Evolutionary conservation across 2,113 vertebrate species (phyloP), one percentile per base, ranked within the genome.

Genomic region (Paramisgurnus dabryanus): DNA sequence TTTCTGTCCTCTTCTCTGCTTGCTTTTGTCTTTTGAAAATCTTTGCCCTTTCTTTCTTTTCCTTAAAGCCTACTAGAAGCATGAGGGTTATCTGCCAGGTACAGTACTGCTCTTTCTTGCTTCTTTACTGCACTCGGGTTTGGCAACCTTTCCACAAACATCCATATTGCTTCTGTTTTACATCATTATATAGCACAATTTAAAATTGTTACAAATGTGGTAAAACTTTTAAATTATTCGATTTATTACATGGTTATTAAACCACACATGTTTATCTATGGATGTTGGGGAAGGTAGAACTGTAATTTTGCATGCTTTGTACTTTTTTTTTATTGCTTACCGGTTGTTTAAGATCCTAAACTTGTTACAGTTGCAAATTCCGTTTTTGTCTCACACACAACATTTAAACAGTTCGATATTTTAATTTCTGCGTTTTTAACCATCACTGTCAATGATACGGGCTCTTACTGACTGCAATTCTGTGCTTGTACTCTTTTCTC

Each of bases 21-120:
- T 89, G 89, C 89, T 94, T 93, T 93, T 95, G 88, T 95, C 91
- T 96, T 92, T 94, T 92, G 72, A 96, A 95, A 86, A 93, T 93
- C 91, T 95, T 85, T 95, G 95, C 94, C 95, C 95, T 83, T n/a
- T 66, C 53, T 96, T 95, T 94, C 93, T 95, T 94, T 93, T 94
- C 94, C 95, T 94, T 92, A 93, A 99, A 98, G 98, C 98, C 98
- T 93, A 96, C 98, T 98, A 98, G 98, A 98, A 99, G 97, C 95
- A 98, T 99, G 98, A 97, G 96, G 94, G 98, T 99, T 93, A 97
- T 99, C 91, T 99, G 98, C 95, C 97, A 99, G 98, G 98, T 99
- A 98, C 92, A 95, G 91, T 93, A 94, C 87, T 91, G 91, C 91
- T 93, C 85, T 94, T 95, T 94, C 93, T 89, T 89, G 89, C 90